phyloP scores from a whole-genome alignment of 2,888 invertebrate species.

The Sphinx pinastri region DNA sequence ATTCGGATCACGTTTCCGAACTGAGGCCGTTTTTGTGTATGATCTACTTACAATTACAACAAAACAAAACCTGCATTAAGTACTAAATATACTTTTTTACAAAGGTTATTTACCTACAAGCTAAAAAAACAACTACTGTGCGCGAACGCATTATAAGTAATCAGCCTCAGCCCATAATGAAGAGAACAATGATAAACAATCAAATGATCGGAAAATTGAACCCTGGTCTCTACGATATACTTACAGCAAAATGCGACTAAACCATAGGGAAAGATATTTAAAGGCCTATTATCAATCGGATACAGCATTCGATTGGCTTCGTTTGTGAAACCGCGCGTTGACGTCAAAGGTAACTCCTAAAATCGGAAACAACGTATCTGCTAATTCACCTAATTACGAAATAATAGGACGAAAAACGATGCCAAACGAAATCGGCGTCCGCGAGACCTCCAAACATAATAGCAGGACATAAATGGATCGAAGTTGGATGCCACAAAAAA shows the following conservation, averaged over 20 bases:
- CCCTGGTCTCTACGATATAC: too few species aligned
- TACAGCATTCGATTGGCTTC: neutral
- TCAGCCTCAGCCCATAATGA: too few species aligned
- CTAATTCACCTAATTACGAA: conserved; percentile 41
- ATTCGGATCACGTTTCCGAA: neutral
- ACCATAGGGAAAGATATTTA: too few species aligned
- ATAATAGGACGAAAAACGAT: conserved; percentile 45
- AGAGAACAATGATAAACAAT: too few species aligned
- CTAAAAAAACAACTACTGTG: too few species aligned
- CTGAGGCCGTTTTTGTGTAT: conserved; percentile 13
- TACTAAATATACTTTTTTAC: too few species aligned
- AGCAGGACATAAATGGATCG: conserved; percentile 63
- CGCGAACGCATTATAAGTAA: too few species aligned
- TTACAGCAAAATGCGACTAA: too few species aligned
- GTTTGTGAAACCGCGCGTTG: neutral
- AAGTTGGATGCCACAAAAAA: conserved; percentile 26
- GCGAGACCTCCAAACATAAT: conserved; percentile 70
- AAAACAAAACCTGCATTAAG: neutral
- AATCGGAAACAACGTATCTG: conserved; percentile 31
- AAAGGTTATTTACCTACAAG: too few species aligned
- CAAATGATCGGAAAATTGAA: too few species aligned
- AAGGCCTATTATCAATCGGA: neutral
- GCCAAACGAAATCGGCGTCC: conserved; percentile 69
- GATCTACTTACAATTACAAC: neutral
- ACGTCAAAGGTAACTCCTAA: conserved; percentile 7